A percentile compares a stretch with the other conserved stretches of the same genome.
Conservation (phyloP, 1,140 invertebrate species). For the Drosophila arawakana region DNA sequence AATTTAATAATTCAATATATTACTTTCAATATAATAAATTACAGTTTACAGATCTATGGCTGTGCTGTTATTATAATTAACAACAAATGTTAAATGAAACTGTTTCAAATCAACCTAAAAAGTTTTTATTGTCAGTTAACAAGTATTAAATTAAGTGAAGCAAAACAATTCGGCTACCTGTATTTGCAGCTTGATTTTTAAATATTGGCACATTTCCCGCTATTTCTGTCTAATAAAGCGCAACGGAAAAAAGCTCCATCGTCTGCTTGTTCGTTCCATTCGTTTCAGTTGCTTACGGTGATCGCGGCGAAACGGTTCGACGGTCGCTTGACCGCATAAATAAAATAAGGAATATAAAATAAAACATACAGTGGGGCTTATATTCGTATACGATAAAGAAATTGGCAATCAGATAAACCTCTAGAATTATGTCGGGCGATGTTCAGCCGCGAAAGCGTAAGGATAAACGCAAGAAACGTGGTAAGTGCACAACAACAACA, state of each 20-base stretch:
- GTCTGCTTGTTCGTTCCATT: conserved; percentile 24
- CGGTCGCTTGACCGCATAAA: conserved; percentile 15
- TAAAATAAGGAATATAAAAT: conserved; percentile 4
- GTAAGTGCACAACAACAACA: conserved; percentile 82
- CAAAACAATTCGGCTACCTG: too few species aligned
- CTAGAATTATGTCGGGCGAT: conserved; percentile 87
- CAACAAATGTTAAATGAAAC: too few species aligned
- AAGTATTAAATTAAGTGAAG: too few species aligned
- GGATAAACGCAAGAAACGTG: conserved; percentile 89
- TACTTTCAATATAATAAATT: too few species aligned
- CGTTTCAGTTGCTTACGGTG: conserved; percentile 35
- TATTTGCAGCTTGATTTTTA: background rate
- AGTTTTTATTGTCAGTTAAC: too few species aligned
- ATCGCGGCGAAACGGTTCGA: conserved; percentile 32
- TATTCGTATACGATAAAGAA: conserved; percentile 24
- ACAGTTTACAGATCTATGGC: too few species aligned
- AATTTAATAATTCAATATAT: too few species aligned
- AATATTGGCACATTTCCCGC: background rate
- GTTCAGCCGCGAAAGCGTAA: conserved; percentile 89
- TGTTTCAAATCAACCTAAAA: too few species aligned
- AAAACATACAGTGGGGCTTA: conserved; percentile 32
- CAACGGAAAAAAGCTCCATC: conserved; percentile 2
- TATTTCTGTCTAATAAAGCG: conserved; percentile 26
- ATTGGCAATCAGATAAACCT: conserved; percentile 46
- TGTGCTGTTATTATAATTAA: too few species aligned